A percentile compares a stretch with the other conserved stretches of the same genome.
These are phyloP conservation scores for Ataeniobius toweri DNA, from an alignment of 2,797 vertebrate species.

Conservation along the genomic window DNA sequence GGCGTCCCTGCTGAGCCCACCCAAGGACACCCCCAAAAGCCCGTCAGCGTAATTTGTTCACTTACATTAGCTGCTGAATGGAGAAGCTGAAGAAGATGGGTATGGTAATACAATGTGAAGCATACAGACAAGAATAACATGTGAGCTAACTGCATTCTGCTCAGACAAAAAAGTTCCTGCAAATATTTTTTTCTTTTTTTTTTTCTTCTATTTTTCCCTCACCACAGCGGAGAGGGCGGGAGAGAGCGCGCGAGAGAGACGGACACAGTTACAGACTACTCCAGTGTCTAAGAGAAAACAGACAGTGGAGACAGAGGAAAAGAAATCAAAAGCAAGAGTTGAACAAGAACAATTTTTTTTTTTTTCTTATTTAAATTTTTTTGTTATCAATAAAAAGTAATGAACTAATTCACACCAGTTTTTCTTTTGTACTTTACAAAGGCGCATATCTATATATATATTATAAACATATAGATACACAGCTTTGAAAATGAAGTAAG, in stretches of 20 bases:
- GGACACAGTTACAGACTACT: conserved; percentile 80
- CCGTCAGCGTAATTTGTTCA: conserved; percentile 82
- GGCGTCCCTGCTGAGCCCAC: conserved; percentile 55
- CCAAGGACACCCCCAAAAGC: conserved; percentile 78
- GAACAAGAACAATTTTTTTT: conserved; percentile 79
- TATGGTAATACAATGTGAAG: conserved; percentile 86
- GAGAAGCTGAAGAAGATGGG: conserved; percentile 91
- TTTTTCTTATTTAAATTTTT: conserved; percentile 76
- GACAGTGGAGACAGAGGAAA: conserved; percentile 76
- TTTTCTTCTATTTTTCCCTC: conserved; percentile 49
- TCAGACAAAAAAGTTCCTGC: conserved; percentile 82
- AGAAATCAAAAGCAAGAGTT: conserved; percentile 73
- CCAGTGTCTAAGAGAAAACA: conserved; percentile 78
- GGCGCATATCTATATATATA: conserved; percentile 74
- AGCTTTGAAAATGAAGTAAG: conserved; percentile 78
- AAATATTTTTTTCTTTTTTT: conserved; percentile 69
- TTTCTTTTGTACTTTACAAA: conserved; percentile 87
- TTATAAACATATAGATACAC: conserved; percentile 82
- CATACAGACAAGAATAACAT: conserved; percentile 86
- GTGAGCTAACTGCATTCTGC: conserved; percentile 90
- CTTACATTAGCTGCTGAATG: conserved; percentile 93
- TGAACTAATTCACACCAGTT: conserved; percentile 89
- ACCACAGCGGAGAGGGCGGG: conserved; percentile 65
- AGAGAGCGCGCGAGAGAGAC: conserved; percentile 48
- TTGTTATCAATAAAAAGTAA: conserved; percentile 83